Percentiles rank a stretch among this genome's conserved stretches.
These are phyloP conservation scores for Xiphophorus hellerii DNA, from an alignment of 2,113 vertebrate species.

Conservation along the genomic window DNA sequence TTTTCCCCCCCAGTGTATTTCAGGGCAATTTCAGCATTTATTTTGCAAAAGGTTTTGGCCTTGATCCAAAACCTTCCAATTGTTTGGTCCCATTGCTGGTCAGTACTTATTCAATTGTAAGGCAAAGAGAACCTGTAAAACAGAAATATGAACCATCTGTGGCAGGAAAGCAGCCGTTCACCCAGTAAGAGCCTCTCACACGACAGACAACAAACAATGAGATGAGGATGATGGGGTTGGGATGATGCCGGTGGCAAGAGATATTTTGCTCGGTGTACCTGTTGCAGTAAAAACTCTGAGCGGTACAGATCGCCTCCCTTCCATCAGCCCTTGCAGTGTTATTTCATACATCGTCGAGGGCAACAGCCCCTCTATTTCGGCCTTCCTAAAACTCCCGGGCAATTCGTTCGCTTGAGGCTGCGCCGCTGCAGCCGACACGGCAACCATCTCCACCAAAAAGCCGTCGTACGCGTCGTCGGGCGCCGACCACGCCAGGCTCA, in stretches of 20 bases:
- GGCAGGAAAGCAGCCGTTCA: neutral
- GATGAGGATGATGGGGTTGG: conserved; percentile 23
- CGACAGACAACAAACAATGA: conserved; percentile 1
- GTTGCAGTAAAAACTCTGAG: conserved; percentile 65
- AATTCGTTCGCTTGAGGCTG: conserved; percentile 33
- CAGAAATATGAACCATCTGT: conserved; percentile 7
- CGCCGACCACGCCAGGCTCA: conserved; percentile 58
- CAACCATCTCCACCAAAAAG: conserved; percentile 64
- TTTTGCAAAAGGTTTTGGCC: neutral
- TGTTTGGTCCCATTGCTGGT: neutral
- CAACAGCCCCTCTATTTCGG: conserved; percentile 61
- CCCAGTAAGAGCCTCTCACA: conserved; percentile 1
- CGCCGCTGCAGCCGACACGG: conserved; percentile 32
- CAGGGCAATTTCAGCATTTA: neutral
- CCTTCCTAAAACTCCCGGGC: conserved; percentile 57
- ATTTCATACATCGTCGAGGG: conserved; percentile 65
- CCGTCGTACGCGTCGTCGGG: conserved; percentile 50
- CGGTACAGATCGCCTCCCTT: conserved; percentile 60
- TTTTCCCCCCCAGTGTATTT: no score
- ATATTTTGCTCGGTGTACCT: conserved; percentile 71
- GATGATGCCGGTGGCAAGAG: conserved; percentile 38
- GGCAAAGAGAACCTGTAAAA: conserved; percentile 5
- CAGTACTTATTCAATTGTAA: neutral
- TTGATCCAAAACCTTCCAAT: neutral
- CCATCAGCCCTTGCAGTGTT: conserved; percentile 67